phyloP scores from a whole-genome alignment of 2,888 invertebrate genomes.

The Phyllotreta cruciferae region DNA sequence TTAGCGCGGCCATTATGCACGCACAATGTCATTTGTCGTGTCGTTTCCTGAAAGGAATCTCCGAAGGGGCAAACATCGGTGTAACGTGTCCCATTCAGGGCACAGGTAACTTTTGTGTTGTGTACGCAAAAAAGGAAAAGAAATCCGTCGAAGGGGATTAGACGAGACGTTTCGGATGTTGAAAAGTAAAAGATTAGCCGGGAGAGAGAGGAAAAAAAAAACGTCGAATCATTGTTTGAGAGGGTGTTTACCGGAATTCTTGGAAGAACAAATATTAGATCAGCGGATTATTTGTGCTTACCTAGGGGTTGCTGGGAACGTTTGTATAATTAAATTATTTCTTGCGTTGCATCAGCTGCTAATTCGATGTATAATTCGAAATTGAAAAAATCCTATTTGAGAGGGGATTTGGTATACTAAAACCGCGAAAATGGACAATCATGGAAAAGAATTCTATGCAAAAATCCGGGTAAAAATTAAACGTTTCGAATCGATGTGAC shows the following conservation, averaged over 20 bases:
- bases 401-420: background rate
- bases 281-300: background rate
- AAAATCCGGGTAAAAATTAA: too few relatives aligned
- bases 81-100: conserved; percentile 23
- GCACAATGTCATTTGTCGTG: conserved; percentile 29
- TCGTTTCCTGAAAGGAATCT: conserved; percentile 23
- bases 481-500: too few relatives aligned
- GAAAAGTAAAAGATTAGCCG: conserved; percentile 22
- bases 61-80: conserved; percentile 26
- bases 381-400: background rate
- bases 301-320: too few relatives aligned
- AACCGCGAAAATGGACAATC: too few relatives aligned
- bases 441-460: too few relatives aligned
- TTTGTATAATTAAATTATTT: background rate
- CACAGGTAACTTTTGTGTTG: conserved; percentile 25
- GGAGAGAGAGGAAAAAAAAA: conserved; percentile 20
- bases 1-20: conserved; percentile 24
- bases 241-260: conserved; percentile 26
- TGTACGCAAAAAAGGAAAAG: conserved; percentile 4
- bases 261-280: conserved; percentile 10
- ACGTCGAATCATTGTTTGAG: conserved; percentile 13
- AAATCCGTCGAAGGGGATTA: conserved; percentile 18
- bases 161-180: background rate
- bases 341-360: background rate
- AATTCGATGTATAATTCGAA: background rate